Base-by-base conservation (phyloP, 2,888 invertebrate genomes). In the Helicoverpa assulta region DNA sequence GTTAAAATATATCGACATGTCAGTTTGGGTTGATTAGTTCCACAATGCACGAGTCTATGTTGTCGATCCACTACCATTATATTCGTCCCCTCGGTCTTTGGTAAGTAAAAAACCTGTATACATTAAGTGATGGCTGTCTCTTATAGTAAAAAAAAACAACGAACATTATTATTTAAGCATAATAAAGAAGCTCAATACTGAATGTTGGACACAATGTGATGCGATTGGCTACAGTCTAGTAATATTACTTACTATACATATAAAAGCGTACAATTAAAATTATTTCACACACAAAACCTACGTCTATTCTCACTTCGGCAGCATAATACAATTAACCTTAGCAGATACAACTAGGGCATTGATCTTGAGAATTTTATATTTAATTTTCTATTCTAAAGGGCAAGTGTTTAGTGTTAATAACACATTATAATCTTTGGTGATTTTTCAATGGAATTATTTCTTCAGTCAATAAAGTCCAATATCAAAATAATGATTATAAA, bases 271-370 rank as follows among this genome's bases (percentile, higher is more conserved):
- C 43, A 67, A 58, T 52, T 59, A 59, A 53, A 29, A 53, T 64
- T 40, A 65, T 40, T 61, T 59, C 47, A 75, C 78, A 80, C 74
- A 78, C 65, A 67, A 82, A 76, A 59, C 57, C 68, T 80, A 84
- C 21, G 37, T 33, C 70, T 82, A 72, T 58, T 77, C 55, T 77
- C 62, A 76, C 69, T 66, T 71, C 63, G 67, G 65, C 63, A 59
- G 54, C 75, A 65, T 56, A 77, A 75, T 59, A 60, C 56, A 69
- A 65, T 75, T 68, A 64, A 70, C 57, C 55, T 73, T 69, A 72
- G 29, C 47, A 69, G 52, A 67, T 72, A 83, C n/a, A 59, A 29
- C 67, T 61, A 65, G 52, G 26, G 57, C 60, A 81, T 60, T 78
- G 69, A 78, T 65, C 68, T 63, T 78, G 79, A 81, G 73, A 78